Evolutionary conservation across 2,797 vertebrate genomes (phyloP).

Genomic region (Acrocephalus scirpaceus): DNA sequence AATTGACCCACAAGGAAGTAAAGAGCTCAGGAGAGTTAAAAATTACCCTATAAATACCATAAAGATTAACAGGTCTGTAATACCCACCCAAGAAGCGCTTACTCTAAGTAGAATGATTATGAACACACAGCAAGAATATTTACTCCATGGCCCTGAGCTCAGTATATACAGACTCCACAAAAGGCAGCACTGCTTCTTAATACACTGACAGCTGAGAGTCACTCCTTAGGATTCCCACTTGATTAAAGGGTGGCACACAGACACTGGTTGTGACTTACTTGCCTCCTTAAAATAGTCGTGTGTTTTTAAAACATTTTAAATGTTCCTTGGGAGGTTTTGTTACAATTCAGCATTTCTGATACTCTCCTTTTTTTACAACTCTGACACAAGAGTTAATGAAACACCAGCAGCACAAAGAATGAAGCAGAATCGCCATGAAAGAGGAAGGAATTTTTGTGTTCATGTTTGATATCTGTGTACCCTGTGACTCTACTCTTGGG

Average conservation of each 20-base stretch:
- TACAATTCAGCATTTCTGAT: neutral
- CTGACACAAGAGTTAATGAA: neutral
- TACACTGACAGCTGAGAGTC: slow-evolving; percentile 54
- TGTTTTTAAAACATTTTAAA: neutral
- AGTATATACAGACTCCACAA: slow-evolving; percentile 61
- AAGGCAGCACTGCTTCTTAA: slow-evolving; percentile 56
- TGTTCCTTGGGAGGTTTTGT: neutral
- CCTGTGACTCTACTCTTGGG: neutral
- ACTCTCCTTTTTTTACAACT: neutral
- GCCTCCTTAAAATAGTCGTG: neutral
- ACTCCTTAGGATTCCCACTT: slow-evolving; percentile 1
- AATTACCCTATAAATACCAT: slow-evolving; percentile 73
- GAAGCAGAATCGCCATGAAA: neutral
- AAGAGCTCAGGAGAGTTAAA: slow-evolving; percentile 43
- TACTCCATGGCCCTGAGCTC: slow-evolving; percentile 9
- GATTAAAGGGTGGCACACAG: neutral
- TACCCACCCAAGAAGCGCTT: slow-evolving; percentile 70
- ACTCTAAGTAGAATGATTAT: slow-evolving; percentile 68
- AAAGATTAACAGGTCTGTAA: slow-evolving; percentile 73
- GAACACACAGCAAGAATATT: slow-evolving; percentile 68
- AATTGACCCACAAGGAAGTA: slow-evolving; percentile 44
- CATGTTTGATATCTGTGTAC: neutral
- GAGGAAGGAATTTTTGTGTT: neutral
- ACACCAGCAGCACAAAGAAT: neutral
- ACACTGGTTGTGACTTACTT: neutral